Percentiles rank a stretch among this genome's conserved stretches.
Evolutionary conservation across 2,113 vertebrate genomes (phyloP).

Genomic region (Nerophis lumbriciformis): DNA sequence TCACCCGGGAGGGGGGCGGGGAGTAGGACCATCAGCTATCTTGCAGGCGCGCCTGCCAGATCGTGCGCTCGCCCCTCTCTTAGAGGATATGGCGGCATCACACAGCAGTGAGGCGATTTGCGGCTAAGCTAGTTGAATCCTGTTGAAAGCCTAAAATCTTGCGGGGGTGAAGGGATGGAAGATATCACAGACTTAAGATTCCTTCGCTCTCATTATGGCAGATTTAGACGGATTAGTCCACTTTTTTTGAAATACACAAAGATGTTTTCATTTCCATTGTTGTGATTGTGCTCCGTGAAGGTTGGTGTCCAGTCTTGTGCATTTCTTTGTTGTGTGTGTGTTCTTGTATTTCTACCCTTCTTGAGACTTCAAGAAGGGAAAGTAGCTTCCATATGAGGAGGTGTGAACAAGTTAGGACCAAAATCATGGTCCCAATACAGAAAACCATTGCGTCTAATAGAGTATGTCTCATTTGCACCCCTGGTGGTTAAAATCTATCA

Average conservation of each 20-base stretch:
- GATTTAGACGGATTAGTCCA: conserved; percentile 68
- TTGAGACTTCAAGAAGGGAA: no score
- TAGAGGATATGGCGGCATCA: conserved; percentile 52
- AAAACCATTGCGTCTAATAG: no score
- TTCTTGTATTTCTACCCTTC: no score
- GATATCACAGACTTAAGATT: conserved; percentile 71
- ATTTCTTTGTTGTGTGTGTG: conserved; percentile 15
- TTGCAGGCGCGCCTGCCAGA: conserved; percentile 40
- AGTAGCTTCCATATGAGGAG: no score
- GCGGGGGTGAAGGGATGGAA: conserved; percentile 62
- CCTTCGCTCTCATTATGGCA: conserved; percentile 64
- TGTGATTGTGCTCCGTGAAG: conserved; percentile 40
- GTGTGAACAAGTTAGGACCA: no score
- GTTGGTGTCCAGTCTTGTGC: conserved; percentile 45
- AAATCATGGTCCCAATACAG: no score
- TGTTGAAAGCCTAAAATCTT: conserved; percentile 69
- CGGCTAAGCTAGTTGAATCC: conserved; percentile 70
- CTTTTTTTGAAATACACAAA: conserved; percentile 59
- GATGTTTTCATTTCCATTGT: conserved; percentile 65
- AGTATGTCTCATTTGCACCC: no score
- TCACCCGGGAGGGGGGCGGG: conserved; percentile 14
- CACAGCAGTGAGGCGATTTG: conserved; percentile 66
- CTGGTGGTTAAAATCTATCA: no score
- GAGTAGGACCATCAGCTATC: conserved; percentile 62
- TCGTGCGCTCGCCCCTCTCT: conserved; percentile 49